A percentile compares a stretch with the other conserved stretches of the same genome.
Conservation (phyloP, 1,140 invertebrate species). For the Drosophila tsacasi region DNA sequence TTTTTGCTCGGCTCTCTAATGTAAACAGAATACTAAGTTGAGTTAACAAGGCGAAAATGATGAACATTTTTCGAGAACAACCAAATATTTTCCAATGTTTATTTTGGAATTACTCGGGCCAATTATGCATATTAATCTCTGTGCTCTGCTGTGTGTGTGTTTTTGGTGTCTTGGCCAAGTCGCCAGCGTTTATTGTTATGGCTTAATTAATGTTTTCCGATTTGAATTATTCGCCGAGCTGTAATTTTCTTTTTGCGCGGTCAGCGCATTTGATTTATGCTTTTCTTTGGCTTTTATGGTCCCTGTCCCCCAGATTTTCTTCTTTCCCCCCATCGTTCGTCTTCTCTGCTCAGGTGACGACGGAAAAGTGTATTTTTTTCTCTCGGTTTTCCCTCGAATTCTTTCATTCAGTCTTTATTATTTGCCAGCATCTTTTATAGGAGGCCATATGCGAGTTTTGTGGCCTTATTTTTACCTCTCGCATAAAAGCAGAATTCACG, state of each 20-base stretch:
- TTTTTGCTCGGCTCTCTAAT: neutral
- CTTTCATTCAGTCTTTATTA: conserved; percentile 35
- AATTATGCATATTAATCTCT: conserved; percentile 32
- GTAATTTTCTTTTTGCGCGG: conserved; percentile 22
- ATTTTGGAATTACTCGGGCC: conserved; percentile 22
- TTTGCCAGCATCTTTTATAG: conserved; percentile 35
- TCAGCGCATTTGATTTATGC: conserved; percentile 53
- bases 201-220: conserved; percentile 65
- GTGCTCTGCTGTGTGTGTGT: neutral
- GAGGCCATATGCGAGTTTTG: conserved; percentile 23
- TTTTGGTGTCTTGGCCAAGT: conserved; percentile 44
- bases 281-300: conserved; percentile 38
- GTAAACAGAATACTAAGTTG: conserved; percentile 16
- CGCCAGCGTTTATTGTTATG: conserved; percentile 61
- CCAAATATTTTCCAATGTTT: conserved; percentile 20
- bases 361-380: conserved; percentile 12
- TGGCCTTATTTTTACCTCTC: conserved; percentile 25
- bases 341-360: conserved; percentile 21
- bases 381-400: conserved; percentile 6
- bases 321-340: too few relatives aligned
- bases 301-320: neutral
- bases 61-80: neutral
- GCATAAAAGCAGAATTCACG: conserved; percentile 11
- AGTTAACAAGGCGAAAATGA: conserved; percentile 15
- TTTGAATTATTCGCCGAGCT: conserved; percentile 25